A percentile compares a stretch with the other conserved stretches of the same genome.
Conservation (phyloP, 2,888 invertebrate genomes). For the Amblyteles armatorius region DNA sequence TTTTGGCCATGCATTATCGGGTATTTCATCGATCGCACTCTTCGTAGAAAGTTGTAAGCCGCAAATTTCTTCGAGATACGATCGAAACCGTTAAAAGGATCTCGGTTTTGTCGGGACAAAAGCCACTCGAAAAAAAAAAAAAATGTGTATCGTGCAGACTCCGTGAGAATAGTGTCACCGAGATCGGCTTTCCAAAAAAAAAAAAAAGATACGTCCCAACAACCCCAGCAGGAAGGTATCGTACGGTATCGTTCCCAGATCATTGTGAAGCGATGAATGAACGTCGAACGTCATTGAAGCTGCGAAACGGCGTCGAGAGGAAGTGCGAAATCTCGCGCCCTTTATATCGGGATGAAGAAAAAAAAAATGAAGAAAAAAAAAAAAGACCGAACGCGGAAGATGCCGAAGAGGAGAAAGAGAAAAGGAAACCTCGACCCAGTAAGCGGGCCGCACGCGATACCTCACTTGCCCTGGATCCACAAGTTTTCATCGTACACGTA, state of each 20-base stretch:
- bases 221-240: background rate
- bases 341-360: constrained; percentile 36
- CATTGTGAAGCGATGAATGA: constrained; percentile 6
- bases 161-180: constrained; percentile 66
- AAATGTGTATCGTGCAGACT: constrained; percentile 18
- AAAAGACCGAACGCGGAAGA: constrained; percentile 2
- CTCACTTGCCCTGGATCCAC: constrained; percentile 67
- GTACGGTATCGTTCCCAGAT: background rate
- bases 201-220: background rate
- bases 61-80: background rate
- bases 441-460: constrained; percentile 69
- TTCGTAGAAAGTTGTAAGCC: background rate
- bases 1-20: too few relatives aligned
- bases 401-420: constrained; percentile 23
- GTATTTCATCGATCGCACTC: background rate
- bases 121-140: background rate
- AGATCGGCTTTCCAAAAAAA: constrained; percentile 3
- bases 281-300: background rate
- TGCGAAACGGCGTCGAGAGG: constrained; percentile 43
- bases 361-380: constrained; percentile 43
- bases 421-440: constrained; percentile 68
- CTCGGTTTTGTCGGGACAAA: background rate
- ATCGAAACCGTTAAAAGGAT: background rate
- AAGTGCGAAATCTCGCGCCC: constrained; percentile 64
- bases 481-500: constrained; percentile 42